These are phyloP conservation scores for Pagetopsis macropterus DNA, from an alignment of 2,797 vertebrate genomes.

Conservation along the genomic window DNA sequence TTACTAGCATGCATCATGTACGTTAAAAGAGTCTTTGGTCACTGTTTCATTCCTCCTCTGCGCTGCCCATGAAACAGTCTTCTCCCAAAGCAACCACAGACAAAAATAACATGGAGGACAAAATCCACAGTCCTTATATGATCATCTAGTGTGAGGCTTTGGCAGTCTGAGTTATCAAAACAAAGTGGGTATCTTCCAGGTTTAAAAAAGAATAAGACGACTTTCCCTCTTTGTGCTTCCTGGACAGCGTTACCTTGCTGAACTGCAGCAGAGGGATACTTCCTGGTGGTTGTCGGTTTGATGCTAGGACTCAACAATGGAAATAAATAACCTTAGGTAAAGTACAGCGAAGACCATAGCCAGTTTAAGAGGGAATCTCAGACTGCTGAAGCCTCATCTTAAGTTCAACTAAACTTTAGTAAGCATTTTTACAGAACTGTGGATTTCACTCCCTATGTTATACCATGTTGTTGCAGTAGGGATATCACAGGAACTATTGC, in stretches of 20 bases:
- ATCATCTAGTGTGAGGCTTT: not conserved
- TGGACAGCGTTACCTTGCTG: not conserved
- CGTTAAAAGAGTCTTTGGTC: not conserved
- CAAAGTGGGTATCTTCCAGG: not conserved
- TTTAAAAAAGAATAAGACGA: not conserved
- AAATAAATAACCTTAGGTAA: not conserved
- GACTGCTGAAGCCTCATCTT: not conserved
- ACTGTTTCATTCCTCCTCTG: not conserved
- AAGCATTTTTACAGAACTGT: not conserved
- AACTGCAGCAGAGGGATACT: not conserved
- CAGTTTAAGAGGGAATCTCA: not conserved
- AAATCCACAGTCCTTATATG: not conserved
- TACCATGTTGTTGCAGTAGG: not conserved
- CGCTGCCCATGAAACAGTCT: not conserved
- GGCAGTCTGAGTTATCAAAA: not conserved
- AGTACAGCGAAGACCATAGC: conserved; percentile 10
- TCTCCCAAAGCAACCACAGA: not conserved
- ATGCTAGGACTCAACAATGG: conserved; percentile 2
- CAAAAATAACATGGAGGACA: not conserved
- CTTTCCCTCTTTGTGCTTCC: conserved; percentile 10
- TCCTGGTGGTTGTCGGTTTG: conserved; percentile 19
- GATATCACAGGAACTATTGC: not conserved
- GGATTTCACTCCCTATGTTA: not conserved
- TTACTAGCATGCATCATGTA: not conserved
- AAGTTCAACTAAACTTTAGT: not conserved